These are phyloP conservation scores for Porites lobata DNA, from an alignment of 92 coral and sea anemone genomes.

Conservation along the genomic window DNA sequence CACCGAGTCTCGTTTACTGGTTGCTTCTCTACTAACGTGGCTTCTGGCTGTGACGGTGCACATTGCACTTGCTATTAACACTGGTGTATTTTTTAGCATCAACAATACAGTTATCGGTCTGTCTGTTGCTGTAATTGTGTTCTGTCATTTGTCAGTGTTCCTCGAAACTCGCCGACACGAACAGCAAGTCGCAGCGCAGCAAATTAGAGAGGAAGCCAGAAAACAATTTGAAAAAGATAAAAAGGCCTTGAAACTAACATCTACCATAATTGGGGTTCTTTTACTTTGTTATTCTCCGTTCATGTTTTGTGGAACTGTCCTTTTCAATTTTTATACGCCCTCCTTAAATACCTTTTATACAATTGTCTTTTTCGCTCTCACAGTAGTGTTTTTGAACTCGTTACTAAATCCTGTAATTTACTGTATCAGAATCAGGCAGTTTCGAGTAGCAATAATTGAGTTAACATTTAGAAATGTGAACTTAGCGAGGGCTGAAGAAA, in stretches of 20 bases:
- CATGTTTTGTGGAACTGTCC: not conserved
- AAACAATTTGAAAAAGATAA: not conserved
- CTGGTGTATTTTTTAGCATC: not conserved
- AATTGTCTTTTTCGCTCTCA: not conserved
- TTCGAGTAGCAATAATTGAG: not conserved
- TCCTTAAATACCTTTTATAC: too few relatives aligned
- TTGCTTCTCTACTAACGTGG: not conserved
- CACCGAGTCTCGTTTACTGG: not conserved
- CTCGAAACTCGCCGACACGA: constrained; percentile 3
- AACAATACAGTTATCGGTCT: not conserved
- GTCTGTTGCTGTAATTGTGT: too few relatives aligned
- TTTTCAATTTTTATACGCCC: too few relatives aligned
- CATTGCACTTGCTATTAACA: not conserved
- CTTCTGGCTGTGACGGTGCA: not conserved
- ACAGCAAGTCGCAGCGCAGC: constrained; percentile 4
- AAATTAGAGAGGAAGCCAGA: constrained; percentile 14
- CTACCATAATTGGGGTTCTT: not conserved
- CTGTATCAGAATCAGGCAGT: not conserved
- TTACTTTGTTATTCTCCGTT: not conserved
- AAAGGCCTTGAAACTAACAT: not conserved
- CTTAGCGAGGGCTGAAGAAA: not conserved
- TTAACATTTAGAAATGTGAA: not conserved
- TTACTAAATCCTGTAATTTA: not conserved
- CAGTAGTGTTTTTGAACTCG: not conserved
- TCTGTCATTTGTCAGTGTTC: not conserved